Conservation (phyloP, 1,140 invertebrate species). For the Leptinotarsa undecemlineata region DNA sequence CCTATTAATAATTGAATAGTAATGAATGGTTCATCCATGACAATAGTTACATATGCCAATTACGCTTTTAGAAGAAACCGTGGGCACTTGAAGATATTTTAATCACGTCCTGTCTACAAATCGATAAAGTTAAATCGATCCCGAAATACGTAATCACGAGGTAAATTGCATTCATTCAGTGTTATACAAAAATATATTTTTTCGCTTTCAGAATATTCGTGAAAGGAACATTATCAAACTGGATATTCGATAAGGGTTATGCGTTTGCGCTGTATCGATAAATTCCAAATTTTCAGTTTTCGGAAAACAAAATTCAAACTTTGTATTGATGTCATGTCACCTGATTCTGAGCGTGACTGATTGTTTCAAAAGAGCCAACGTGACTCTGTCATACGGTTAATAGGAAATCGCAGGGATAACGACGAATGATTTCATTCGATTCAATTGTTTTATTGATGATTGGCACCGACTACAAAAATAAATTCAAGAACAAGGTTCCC, state of each 20-base stretch:
- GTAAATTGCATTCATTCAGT: conserved; percentile 7
- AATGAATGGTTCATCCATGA: not conserved
- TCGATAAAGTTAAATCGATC: conserved; percentile 4
- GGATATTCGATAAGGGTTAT: too few relatives aligned
- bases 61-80: not conserved
- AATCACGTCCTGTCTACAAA: conserved; percentile 12
- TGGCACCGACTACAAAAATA: conserved; percentile 29
- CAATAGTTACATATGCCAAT: not conserved
- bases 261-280: too few relatives aligned
- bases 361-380: too few relatives aligned
- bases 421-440: conserved; percentile 14
- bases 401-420: conserved; percentile 9
- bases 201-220: too few relatives aligned
- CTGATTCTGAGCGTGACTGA: too few relatives aligned
- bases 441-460: conserved; percentile 21
- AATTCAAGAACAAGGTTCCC: conserved; percentile 30
- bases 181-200: not conserved
- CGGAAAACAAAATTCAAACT: too few relatives aligned
- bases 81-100: not conserved
- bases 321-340: too few relatives aligned
- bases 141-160: conserved; percentile 18
- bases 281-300: too few relatives aligned
- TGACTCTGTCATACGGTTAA: not conserved
- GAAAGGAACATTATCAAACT: too few relatives aligned
- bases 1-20: not conserved